Percentiles rank a stretch among this genome's conserved stretches.
Conservation (phyloP, 1,140 invertebrate genomes). For the Rhopalosiphum maidis region DNA sequence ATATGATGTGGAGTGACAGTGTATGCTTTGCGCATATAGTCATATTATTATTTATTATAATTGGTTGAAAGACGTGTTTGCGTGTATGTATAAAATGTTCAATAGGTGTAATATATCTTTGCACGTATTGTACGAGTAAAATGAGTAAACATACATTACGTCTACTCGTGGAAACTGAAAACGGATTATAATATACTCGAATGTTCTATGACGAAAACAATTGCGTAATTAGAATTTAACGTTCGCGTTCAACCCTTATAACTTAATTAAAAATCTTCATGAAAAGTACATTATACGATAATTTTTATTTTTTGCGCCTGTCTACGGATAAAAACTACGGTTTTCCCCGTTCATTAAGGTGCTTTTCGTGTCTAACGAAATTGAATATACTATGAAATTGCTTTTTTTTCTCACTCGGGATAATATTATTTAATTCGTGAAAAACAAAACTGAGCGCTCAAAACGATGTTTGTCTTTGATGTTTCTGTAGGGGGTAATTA, state of each 20-base stretch:
- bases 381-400: not conserved
- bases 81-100: not conserved
- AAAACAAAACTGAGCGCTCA: not conserved
- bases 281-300: not conserved
- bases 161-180: not conserved
- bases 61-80: not conserved
- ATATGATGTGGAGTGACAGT: not conserved
- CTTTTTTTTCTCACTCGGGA: not conserved
- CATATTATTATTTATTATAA: not conserved
- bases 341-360: not conserved
- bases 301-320: not conserved
- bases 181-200: conserved; percentile 10
- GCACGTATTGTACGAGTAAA: not conserved
- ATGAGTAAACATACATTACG: not conserved
- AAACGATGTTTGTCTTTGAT: conserved; percentile 12
- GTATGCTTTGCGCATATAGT: not conserved
- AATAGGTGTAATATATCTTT: not conserved
- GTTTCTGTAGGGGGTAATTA: not conserved
- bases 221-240: conserved; percentile 26
- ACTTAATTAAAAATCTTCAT: conserved; percentile 12
- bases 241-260: not conserved
- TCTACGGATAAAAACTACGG: not conserved
- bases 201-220: not conserved
- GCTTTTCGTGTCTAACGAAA: not conserved
- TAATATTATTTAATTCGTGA: conserved; percentile 4